These are phyloP conservation scores for Myopa testacea DNA, from an alignment of 2,888 invertebrate genomes.

Conservation along the genomic window DNA sequence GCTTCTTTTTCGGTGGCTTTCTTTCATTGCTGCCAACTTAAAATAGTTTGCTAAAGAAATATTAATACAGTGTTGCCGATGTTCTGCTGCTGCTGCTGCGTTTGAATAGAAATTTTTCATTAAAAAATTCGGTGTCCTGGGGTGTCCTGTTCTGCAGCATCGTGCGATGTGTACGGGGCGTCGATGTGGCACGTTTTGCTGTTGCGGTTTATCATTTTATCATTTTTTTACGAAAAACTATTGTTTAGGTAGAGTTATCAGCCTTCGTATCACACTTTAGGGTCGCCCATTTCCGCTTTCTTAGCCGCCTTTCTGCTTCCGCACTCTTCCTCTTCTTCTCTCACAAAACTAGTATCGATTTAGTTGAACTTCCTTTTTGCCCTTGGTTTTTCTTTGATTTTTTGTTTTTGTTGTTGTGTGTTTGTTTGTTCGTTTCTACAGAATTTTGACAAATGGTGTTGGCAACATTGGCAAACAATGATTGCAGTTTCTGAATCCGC, in stretches of 20 bases:
- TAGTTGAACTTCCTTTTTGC: neutral
- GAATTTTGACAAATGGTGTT: slow-evolving; percentile 50
- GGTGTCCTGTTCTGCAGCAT: neutral
- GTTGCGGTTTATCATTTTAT: neutral
- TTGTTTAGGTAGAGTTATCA: neutral
- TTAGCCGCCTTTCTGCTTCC: neutral
- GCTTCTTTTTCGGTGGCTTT: too few relatives aligned
- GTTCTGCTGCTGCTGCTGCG: neutral
- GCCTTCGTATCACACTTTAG: slow-evolving; percentile 4
- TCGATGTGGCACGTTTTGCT: neutral
- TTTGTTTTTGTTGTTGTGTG: slow-evolving; percentile 39
- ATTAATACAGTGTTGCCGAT: slow-evolving; percentile 26
- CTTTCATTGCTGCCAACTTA: slow-evolving; percentile 16
- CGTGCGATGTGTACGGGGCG: neutral
- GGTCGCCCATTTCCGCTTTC: neutral
- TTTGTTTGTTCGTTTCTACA: slow-evolving; percentile 42
- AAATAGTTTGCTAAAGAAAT: slow-evolving; percentile 21
- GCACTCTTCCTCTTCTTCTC: neutral
- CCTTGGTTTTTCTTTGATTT: neutral
- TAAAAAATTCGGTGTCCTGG: slow-evolving; percentile 1
- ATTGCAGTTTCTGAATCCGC: slow-evolving; percentile 45
- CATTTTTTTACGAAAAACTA: neutral
- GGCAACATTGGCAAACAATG: slow-evolving; percentile 48
- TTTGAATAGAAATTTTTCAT: slow-evolving; percentile 14
- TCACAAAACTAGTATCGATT: neutral